phyloP scores from a whole-genome alignment of 2,113 vertebrate genomes.

The Gasterosteus aculeatus region DNA sequence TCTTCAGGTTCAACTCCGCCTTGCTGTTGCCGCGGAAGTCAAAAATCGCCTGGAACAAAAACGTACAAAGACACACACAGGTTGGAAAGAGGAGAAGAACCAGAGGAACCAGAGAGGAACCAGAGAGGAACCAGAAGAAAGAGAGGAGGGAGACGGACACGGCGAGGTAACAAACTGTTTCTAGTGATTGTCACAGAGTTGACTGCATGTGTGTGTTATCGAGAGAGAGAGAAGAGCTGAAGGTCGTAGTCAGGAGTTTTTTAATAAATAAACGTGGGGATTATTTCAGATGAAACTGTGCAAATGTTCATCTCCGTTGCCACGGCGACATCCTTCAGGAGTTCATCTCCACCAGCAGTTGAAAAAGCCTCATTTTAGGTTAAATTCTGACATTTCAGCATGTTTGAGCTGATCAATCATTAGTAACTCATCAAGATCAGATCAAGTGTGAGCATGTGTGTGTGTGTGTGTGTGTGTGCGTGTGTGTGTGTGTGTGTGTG shows the following conservation, averaged over 20 bases:
- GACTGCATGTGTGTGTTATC: neutral
- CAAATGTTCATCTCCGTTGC: no score
- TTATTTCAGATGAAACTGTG: no score
- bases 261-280: no score
- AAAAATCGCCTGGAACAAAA: conserved; percentile 87
- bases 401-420: no score
- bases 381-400: no score
- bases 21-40: conserved; percentile 89
- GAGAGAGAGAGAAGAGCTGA: neutral
- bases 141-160: conserved; percentile 43
- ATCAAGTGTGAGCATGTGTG: neutral
- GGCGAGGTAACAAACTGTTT: conserved; percentile 63
- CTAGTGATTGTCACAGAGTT: neutral
- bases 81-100: conserved; percentile 32
- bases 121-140: conserved; percentile 39
- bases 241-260: neutral
- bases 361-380: no score
- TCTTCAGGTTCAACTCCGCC: conserved; percentile 90
- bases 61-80: conserved; percentile 30
- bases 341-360: no score
- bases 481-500: conserved; percentile 11
- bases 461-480: neutral
- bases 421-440: no score
- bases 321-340: no score
- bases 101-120: no score